Evolutionary conservation across 2,888 invertebrate species (phyloP).

Genomic region (Tortricodes alternella): DNA sequence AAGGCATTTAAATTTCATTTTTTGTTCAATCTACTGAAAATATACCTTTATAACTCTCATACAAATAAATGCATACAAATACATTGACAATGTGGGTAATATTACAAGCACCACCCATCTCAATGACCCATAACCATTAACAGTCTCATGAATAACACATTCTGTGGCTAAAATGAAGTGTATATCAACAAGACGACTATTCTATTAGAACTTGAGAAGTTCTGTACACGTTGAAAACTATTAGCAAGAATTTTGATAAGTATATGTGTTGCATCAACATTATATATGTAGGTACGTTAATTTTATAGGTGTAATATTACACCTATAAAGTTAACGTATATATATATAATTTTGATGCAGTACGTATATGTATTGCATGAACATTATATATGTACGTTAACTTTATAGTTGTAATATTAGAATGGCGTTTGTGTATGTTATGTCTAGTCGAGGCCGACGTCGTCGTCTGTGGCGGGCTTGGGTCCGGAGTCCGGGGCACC

Average conservation of each 20-base stretch:
- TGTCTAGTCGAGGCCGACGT: conserved; percentile 85
- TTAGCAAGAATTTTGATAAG: conserved; percentile 7
- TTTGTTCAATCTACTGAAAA: conserved; percentile 5
- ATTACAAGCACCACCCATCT: conserved; percentile 14
- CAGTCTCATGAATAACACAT: neutral
- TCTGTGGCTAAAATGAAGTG: neutral
- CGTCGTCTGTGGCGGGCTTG: conserved; percentile 78
- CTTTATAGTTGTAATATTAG: neutral
- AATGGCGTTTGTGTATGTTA: neutral
- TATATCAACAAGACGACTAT: too few relatives aligned
- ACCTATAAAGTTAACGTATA: too few relatives aligned
- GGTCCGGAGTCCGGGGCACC: conserved; percentile 46
- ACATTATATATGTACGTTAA: neutral
- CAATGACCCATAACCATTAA: conserved; percentile 1
- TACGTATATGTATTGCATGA: neutral
- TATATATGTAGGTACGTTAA: too few relatives aligned
- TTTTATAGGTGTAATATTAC: too few relatives aligned
- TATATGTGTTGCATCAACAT: too few relatives aligned
- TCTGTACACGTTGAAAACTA: neutral
- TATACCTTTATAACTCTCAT: neutral
- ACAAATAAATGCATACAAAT: conserved; percentile 24
- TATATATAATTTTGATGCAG: too few relatives aligned
- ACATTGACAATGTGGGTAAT: conserved; percentile 4
- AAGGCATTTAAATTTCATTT: neutral
- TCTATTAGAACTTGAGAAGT: too few relatives aligned